phyloP scores from a whole-genome alignment of 2,888 invertebrate genomes.

The Dysmachus trigonus region DNA sequence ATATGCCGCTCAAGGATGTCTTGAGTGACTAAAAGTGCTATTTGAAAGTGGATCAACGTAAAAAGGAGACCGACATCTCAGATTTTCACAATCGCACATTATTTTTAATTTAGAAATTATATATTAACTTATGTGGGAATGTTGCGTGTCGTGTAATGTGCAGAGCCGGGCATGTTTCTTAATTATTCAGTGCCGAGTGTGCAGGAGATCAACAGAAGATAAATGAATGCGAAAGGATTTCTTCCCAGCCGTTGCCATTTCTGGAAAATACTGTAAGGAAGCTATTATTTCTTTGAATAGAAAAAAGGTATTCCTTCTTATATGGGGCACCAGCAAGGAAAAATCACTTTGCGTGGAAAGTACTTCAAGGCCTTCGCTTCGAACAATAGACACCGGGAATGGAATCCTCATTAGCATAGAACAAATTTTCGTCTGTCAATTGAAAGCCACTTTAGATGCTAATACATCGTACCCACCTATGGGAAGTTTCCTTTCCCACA shows the following conservation, averaged over 20 bases:
- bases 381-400: constrained; percentile 10
- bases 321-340: not conserved
- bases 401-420: constrained; percentile 6
- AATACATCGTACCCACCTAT: not conserved
- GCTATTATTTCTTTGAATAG: not conserved
- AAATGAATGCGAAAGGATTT: not conserved
- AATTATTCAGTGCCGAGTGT: not conserved
- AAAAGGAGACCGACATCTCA: not conserved
- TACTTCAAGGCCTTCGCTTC: not conserved
- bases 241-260: not conserved
- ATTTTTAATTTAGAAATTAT: not conserved
- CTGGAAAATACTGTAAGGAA: not conserved
- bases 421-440: not conserved
- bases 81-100: not conserved
- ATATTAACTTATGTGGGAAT: not conserved
- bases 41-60: constrained; percentile 5
- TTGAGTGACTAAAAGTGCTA: constrained; percentile 41
- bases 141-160: not conserved
- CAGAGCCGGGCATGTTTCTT: not conserved
- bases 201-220: not conserved
- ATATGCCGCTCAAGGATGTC: constrained; percentile 47
- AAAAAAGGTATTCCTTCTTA: not conserved
- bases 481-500: not conserved
- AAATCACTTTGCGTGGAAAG: not conserved
- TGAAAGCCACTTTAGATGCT: not conserved